Base-by-base conservation (phyloP, 2,888 invertebrate species). In the Drosophila gaucha region DNA sequence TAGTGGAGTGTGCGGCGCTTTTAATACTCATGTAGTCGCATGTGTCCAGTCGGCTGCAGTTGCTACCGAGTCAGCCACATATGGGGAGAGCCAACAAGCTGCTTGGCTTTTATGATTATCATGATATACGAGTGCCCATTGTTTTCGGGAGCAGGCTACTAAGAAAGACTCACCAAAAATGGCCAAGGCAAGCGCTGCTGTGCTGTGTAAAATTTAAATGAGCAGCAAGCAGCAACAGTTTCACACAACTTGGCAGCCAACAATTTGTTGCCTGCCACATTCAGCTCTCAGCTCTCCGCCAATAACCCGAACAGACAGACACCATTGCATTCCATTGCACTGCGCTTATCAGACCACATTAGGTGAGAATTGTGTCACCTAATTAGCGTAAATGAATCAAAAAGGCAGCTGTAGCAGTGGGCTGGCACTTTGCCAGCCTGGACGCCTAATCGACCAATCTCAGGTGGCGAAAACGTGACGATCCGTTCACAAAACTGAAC, bases 281-380 rank as follows among this genome's bases (percentile, higher is more conserved):
- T 47, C 54, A 39, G 31, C 43, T 31, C 16, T 9, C 12, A 46
- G 35, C 35, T 39, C 56, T 26, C 9, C 50, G 54, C 35, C 56
- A 64, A 64, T 59, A 50, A 30, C 12, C 16, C 22, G 22, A 58
- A 16, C 4, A 52, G 41, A 26, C 51, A 51, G 36, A 58, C 46
- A 55, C 62, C 33, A 54, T 44, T 59, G 57, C 72, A 63, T 66
- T 77, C 64, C 67, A 68, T 36, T 44, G 41, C 30, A 68, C 41
- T 41, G 44, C 26, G 80, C 69, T 86, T 84, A 84, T 84, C 84
- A 75, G 80, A 73, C 65, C 80, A 89, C 89, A 89, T 89, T 89
- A 89, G 88, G 89, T 90, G 90, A 89, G 90, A 90, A 90, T 90
- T 90, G 90, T 90, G 90, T 90, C 90, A 90, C 90, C 84, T 90